Evolutionary conservation across 1,140 invertebrate genomes (phyloP).

Genomic region (Hyposmocoma kahamanoa): DNA sequence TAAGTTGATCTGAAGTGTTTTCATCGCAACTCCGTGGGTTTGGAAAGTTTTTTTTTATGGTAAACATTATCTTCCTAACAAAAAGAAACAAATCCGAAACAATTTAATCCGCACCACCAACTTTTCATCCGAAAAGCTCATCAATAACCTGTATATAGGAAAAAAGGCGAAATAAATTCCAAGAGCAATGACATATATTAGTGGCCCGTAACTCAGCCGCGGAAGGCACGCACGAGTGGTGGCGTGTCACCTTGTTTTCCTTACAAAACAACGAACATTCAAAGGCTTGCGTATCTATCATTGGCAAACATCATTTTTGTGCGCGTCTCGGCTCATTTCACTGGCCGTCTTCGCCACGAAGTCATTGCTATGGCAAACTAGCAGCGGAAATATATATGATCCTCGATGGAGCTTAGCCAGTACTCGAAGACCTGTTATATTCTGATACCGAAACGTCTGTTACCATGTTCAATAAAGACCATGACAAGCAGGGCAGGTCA

Average conservation of each 20-base stretch:
- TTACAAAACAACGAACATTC: slow-evolving; percentile 27
- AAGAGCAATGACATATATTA: slow-evolving; percentile 20
- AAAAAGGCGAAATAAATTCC: slow-evolving; percentile 20
- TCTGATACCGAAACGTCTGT: slow-evolving; percentile 19
- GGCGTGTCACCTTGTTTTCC: slow-evolving; percentile 30
- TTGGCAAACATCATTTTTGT: slow-evolving; percentile 47
- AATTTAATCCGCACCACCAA: not conserved
- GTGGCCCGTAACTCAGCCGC: slow-evolving; percentile 14
- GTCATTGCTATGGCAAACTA: slow-evolving; percentile 44
- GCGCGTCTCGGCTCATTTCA: slow-evolving; percentile 46
- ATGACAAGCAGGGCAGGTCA: slow-evolving; percentile 30
- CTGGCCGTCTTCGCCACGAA: slow-evolving; percentile 43
- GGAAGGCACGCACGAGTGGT: slow-evolving; percentile 17
- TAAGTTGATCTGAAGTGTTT: too few species aligned
- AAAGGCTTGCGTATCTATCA: slow-evolving; percentile 37
- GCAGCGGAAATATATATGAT: slow-evolving; percentile 47
- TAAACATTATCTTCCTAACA: too few species aligned
- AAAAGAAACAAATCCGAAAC: too few species aligned
- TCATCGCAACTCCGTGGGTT: too few species aligned
- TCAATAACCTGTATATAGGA: slow-evolving; percentile 9
- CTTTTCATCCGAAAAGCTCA: slow-evolving; percentile 5
- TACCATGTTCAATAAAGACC: slow-evolving; percentile 16
- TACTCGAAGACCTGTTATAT: slow-evolving; percentile 27
- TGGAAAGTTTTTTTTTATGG: too few species aligned
- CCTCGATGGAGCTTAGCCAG: slow-evolving; percentile 28